Evolutionary conservation across 2,113 vertebrate species (phyloP), one percentile per base, ranked within the genome.

Genomic region (Tachuris rubrigastra): DNA sequence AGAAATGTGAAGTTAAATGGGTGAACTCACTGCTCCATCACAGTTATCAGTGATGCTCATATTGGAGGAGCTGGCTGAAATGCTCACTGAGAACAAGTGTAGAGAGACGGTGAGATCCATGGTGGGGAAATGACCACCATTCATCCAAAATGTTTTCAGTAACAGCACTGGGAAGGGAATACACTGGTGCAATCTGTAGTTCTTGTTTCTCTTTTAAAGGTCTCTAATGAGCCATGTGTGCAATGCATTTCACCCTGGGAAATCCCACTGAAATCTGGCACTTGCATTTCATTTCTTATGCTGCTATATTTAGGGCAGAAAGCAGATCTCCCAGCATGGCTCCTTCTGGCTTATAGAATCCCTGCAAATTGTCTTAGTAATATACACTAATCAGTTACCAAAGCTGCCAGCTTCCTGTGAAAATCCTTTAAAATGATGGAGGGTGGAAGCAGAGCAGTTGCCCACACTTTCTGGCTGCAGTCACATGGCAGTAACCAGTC

Each of bases 181-280:
- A 86, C 88, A 31, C 84, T 85, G 80, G 62, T 92, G 92, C 73
- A 86, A 93, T 93, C 83, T 87, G 80, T 66, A 82, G 73, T 47
- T 89, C 88, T 92, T 73, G 73, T 3, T 92, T 90, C 89, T 90
- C 83, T 89, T 96, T 91, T 91, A 89, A 73, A 96, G 90, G 86
- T 94, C 95, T 96, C 88, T 96, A 94, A 96, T 95, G 92, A 96
- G 90, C 92, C 95, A 6, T 96, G 92, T 93, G 76, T 72, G 90
- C 53, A 75, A 58, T 93, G 76, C 39, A 65, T 96, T 92, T 96
- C 95, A 92, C 92, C 92, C 95, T 82, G 69, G 96, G 94, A 96
- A 96, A 96, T 95, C 96, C 96, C 96, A 93, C 86, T 94, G 92
- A 96, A 97, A 96, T 94, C 92, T 96, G 96, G 83, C 90, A 28